phyloP scores from a whole-genome alignment of 2,113 vertebrate genomes.

The Phaethon lepturus region DNA sequence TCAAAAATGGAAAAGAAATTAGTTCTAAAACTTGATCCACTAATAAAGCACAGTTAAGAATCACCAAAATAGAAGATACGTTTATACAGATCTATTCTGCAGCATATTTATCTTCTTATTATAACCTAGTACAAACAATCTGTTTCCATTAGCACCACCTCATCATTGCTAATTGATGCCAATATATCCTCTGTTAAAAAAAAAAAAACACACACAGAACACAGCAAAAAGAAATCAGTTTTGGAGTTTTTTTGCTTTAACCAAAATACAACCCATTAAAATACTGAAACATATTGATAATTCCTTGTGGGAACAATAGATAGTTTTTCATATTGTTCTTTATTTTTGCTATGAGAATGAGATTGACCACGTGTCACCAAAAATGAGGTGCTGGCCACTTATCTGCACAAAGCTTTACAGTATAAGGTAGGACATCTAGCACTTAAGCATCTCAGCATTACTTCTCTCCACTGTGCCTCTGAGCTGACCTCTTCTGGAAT shows the following conservation, averaged over 20 bases:
- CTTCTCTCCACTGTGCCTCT: not conserved
- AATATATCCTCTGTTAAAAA: not conserved
- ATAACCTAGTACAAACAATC: not conserved
- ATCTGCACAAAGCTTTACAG: not conserved
- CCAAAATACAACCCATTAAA: not conserved
- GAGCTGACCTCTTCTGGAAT: constrained; percentile 40
- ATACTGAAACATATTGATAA: not conserved
- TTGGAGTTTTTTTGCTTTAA: not conserved
- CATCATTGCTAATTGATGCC: not conserved
- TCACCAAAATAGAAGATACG: not conserved
- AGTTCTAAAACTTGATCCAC: not conserved
- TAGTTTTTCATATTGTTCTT: not conserved
- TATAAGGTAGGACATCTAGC: not conserved
- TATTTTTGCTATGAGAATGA: not conserved
- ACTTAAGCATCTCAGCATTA: not conserved
- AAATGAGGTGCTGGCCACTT: not conserved
- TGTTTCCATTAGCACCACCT: not conserved
- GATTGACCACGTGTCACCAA: not conserved
- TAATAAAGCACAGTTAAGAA: not conserved
- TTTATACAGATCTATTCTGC: not conserved
- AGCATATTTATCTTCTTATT: not conserved
- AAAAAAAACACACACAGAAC: not conserved
- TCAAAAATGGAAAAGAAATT: not conserved
- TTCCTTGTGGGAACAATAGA: not conserved
- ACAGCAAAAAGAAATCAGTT: fast-evolving